A percentile compares a stretch with the other conserved stretches of the same genome.
Evolutionary conservation across 2,797 vertebrate genomes (phyloP).

Genomic region (Sebastes taczanowskii): DNA sequence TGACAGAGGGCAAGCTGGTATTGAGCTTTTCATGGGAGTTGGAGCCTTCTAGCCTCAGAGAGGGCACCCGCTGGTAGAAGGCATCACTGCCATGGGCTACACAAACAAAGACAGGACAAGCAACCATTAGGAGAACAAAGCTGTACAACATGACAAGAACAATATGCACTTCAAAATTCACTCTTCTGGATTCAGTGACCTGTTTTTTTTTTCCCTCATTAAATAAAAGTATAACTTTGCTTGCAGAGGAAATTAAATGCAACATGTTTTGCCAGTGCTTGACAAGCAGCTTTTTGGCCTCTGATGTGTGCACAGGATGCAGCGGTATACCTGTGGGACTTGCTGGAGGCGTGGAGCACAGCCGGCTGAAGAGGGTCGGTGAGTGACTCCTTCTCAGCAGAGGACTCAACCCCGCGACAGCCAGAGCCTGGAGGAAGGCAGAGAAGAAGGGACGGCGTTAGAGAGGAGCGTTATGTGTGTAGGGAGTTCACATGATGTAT

Average conservation of each 20-base stretch:
- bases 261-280: neutral
- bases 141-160: neutral
- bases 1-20: conserved; percentile 94
- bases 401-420: conserved; percentile 94
- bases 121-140: neutral
- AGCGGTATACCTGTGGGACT: conserved; percentile 81
- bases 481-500: neutral
- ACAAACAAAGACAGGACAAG: neutral
- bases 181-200: neutral
- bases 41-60: conserved; percentile 86
- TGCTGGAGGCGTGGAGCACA: conserved; percentile 89
- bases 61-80: conserved; percentile 85
- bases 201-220: neutral
- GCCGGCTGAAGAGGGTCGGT: conserved; percentile 87
- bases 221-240: neutral
- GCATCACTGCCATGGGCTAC: conserved; percentile 74
- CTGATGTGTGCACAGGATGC: neutral
- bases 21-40: conserved; percentile 95
- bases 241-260: neutral
- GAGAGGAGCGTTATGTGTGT: neutral
- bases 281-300: neutral
- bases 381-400: conserved; percentile 95
- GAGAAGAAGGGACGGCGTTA: neutral
- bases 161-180: neutral
- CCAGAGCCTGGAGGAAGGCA: conserved; percentile 86